Base-by-base conservation (phyloP, 2,797 vertebrate species). In the Coendou prehensilis region DNA sequence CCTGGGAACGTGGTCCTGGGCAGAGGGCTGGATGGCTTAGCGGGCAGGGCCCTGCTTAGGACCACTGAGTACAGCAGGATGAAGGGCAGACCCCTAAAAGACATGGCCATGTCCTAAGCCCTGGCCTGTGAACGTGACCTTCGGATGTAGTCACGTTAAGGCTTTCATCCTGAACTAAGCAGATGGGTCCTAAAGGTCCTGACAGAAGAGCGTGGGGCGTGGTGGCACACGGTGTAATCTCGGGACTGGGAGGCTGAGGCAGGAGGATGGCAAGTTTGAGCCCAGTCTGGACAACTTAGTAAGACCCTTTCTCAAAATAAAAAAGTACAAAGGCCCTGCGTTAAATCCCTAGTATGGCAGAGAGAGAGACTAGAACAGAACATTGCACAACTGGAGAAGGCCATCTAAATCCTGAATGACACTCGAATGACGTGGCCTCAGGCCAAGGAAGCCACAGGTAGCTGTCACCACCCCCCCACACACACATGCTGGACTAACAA, bases 381-480 rank as follows among this genome's bases (percentile, higher is more conserved):
- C 47, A 78, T 8, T 14, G 11, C 10, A 13, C 6, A 23, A 6
- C 23, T 14, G 41, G 50, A 54, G 50, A 79, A 79, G 47, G 30
- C 50, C 76, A 54, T 33, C 3, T 30, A 57, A n/a, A 87, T 23
- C 86, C 14, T 28, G 59, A 78, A 23, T 45, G 22, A 37, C 50
- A 9, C 0, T 37, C 10, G 7, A 52, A 14, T 13, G 23, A 7
- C 0, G 30, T 5, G 5, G 37, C 45, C 64, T 17, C 9, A 20
- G 9, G 23, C 82, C 61, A 2, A 50, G 75, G 59, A 9, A 1
- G 11, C 63, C n/a, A 3, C 5, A 33, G 75, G 71, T 28, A 41
- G 41, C 71, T 14, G 2, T 26, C 23, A 1, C 71, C 20, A 18
- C n/a, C 9, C 20, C n/a, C n/a, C 9, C 15, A 18, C 33, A 30